Base-by-base conservation (phyloP, 2,797 vertebrate species). In the Dendrocincla fuliginosa region DNA sequence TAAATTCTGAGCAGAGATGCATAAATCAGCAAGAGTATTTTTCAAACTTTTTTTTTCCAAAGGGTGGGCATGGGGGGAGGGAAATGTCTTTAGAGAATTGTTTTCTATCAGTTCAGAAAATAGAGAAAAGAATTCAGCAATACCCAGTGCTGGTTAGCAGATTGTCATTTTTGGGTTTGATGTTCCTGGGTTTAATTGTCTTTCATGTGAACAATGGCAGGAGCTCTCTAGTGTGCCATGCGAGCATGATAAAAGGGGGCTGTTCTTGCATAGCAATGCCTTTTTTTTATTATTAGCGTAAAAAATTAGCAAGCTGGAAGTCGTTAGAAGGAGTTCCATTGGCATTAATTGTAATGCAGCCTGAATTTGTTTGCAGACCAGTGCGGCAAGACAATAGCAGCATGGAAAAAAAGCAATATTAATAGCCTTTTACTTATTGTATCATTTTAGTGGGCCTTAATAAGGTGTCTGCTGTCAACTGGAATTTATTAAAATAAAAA, bases 261-360 rank as follows among this genome's bases (percentile, higher is more conserved):
- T 57, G 95, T 97, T 98, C 95, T 98, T 98, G 98, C 98, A 98
- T 98, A 98, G 98, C 98, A 98, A 98, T 98, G 98, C 96, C 97
- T 98, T 98, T 98, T 98, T 98, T 98, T 98, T 98, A 98, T 98
- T 98, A 98, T 98, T 98, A 99, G 98, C 97, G 98, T 98, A 98
- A 98, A 98, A 98, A 99, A 99, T 99, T 98, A 99, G 98, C 98
- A 98, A 98, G 98, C 98, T 98, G 98, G 98, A 98, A 98, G 98
- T 98, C 98, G 96, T 98, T 98, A 98, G 98, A 98, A 98, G 98
- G 98, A 98, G 97, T 98, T 98, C 94, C 96, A 92, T 95, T 97
- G 97, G 96, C 97, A 97, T 98, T 99, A 98, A 98, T 98, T 98
- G 98, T 98, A 98, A 98, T 98, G 98, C 98, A 98, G 98, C 96